These are phyloP conservation scores for Anguilla pacifica DNA, from an alignment of 2,797 vertebrate genomes.

Conservation along the genomic window DNA sequence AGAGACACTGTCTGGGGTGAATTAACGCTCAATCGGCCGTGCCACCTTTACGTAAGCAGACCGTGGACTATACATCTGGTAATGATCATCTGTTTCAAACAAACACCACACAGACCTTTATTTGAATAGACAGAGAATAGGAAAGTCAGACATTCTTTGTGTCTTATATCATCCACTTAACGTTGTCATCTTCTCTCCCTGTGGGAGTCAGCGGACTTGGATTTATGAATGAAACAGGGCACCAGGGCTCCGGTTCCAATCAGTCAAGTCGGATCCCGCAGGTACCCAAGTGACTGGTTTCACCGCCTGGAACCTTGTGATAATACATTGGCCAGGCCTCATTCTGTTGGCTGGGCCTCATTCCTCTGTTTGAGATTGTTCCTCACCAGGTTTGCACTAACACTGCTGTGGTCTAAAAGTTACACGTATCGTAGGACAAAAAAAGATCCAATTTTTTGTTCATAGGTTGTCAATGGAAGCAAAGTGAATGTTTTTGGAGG, in stretches of 20 bases:
- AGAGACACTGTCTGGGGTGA: conserved; percentile 14
- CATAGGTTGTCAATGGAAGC: neutral
- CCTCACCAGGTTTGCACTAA: neutral
- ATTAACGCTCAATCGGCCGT: conserved; percentile 24
- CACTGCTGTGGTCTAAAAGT: neutral
- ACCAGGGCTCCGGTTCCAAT: neutral
- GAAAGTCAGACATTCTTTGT: conserved; percentile 39
- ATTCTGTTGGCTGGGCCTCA: neutral
- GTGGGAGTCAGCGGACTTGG: neutral
- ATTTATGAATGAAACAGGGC: conserved; percentile 20
- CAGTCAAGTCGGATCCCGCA: neutral
- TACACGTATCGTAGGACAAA: neutral
- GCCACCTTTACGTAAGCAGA: conserved; percentile 35
- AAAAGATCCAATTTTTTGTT: neutral
- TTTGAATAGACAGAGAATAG: conserved; percentile 41
- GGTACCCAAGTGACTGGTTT: neutral
- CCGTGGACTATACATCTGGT: conserved; percentile 55
- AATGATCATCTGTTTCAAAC: conserved; percentile 50
- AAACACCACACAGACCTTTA: conserved; percentile 43
- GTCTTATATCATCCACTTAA: conserved; percentile 27
- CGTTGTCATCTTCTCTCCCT: conserved; percentile 5
- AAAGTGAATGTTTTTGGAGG: neutral
- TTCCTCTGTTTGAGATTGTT: neutral
- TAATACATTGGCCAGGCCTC: neutral
- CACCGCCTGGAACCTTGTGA: neutral